Evolutionary conservation across 2,797 vertebrate species (phyloP).

Genomic region (Toxotes lorentzi): DNA sequence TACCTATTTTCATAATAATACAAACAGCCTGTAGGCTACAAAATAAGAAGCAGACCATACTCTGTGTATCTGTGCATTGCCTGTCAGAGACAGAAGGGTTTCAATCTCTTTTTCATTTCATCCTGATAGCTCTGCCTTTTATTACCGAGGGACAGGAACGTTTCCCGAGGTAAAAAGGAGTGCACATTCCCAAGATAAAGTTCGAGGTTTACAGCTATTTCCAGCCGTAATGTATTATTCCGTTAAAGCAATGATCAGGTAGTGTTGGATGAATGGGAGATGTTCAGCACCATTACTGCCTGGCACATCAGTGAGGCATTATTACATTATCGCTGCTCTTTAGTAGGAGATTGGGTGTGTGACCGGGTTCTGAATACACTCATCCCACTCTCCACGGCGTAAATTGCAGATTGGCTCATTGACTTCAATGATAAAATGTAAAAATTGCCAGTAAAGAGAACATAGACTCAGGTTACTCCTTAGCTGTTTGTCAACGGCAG

Average conservation of each 20-base stretch:
- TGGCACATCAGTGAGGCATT: slow-evolving; percentile 95
- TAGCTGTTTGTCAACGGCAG: slow-evolving; percentile 91
- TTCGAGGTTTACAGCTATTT: slow-evolving; percentile 88
- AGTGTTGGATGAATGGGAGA: slow-evolving; percentile 95
- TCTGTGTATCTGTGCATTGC: slow-evolving; percentile 67
- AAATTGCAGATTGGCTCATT: slow-evolving; percentile 98
- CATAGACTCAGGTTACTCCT: slow-evolving; percentile 91
- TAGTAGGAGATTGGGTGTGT: slow-evolving; percentile 96
- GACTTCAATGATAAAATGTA: slow-evolving; percentile 98
- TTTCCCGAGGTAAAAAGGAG: slow-evolving; percentile 85
- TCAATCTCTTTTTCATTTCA: slow-evolving; percentile 87
- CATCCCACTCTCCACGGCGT: slow-evolving; percentile 93
- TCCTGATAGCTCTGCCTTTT: slow-evolving; percentile 84
- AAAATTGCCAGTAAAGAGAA: slow-evolving; percentile 94
- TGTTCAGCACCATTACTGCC: slow-evolving; percentile 96
- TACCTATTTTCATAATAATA: slow-evolving; percentile 81
- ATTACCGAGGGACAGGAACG: slow-evolving; percentile 80
- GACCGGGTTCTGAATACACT: slow-evolving; percentile 96
- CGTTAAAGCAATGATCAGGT: slow-evolving; percentile 95
- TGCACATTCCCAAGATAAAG: slow-evolving; percentile 85
- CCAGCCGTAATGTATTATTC: slow-evolving; percentile 91
- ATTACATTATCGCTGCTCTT: slow-evolving; percentile 97
- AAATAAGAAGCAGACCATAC: slow-evolving; percentile 66
- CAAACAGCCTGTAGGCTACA: slow-evolving; percentile 78
- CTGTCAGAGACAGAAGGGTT: slow-evolving; percentile 81